phyloP scores from a whole-genome alignment of 2,113 vertebrate genomes.

The Rhynchopsitta pachyrhyncha region DNA sequence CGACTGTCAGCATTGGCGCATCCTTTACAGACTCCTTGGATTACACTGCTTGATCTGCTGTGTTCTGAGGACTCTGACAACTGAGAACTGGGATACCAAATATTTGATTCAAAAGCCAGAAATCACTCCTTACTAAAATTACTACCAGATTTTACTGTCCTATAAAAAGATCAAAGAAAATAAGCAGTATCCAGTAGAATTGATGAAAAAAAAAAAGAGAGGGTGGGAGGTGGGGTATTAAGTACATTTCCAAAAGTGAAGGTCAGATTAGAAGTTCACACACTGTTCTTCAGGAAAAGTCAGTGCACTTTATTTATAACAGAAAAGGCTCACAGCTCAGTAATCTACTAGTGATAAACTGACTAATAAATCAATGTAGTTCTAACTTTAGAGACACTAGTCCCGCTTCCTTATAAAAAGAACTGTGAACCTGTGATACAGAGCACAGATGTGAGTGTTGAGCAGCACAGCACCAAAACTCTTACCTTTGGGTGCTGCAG shows the following conservation, averaged over 20 bases:
- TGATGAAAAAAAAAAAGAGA: not conserved
- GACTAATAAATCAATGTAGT: not conserved
- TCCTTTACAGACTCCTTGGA: not conserved
- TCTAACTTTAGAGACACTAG: not conserved
- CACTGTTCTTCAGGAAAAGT: not conserved
- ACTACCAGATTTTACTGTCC: not conserved
- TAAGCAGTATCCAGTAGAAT: not conserved
- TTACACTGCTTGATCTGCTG: not conserved
- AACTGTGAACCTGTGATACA: not conserved
- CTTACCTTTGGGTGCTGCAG: constrained; percentile 83
- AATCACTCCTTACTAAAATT: not conserved
- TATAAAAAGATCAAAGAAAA: not conserved
- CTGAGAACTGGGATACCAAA: not conserved
- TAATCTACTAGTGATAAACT: not conserved
- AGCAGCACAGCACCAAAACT: not conserved
- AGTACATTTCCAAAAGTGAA: not conserved
- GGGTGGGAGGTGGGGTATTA: not conserved
- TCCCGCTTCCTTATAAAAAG: not conserved
- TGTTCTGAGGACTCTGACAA: not conserved
- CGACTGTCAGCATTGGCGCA: not conserved
- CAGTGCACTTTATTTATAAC: not conserved
- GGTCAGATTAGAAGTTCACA: not conserved
- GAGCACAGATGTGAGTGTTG: rapidly evolving
- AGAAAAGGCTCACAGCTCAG: not conserved
- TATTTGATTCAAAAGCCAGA: not conserved